Conservation (phyloP, 1,140 invertebrate genomes). For the Aphaenogaster rudis region DNA sequence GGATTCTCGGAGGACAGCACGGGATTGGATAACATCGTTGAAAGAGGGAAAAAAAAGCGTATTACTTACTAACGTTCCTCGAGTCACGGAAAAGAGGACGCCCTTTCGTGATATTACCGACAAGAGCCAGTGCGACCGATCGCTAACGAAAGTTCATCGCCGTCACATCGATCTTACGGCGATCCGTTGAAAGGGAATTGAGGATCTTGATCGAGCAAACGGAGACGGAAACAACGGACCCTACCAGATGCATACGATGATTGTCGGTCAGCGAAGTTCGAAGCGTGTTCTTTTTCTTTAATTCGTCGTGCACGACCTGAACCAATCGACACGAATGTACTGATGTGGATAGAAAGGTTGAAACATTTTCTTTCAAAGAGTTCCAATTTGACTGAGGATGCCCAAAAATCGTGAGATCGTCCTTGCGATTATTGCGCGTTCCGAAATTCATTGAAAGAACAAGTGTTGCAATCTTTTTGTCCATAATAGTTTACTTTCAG, state of each 20-base stretch:
- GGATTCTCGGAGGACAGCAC: conserved; percentile 41
- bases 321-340: not conserved
- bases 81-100: conserved; percentile 59
- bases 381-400: not conserved
- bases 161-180: conserved; percentile 56
- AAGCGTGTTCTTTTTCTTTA: not conserved
- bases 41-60: conserved; percentile 39
- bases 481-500: not conserved
- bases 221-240: conserved; percentile 39
- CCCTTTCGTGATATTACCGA: conserved; percentile 64
- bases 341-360: not conserved
- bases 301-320: not conserved
- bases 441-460: not conserved
- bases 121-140: conserved; percentile 39
- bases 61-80: conserved; percentile 55
- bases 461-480: conserved; percentile 22
- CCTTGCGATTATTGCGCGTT: not conserved
- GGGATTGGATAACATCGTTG: conserved; percentile 51
- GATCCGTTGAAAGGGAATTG: conserved; percentile 33
- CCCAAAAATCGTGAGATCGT: not conserved
- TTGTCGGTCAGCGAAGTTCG: not conserved
- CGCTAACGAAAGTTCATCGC: conserved; percentile 60
- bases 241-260: conserved; percentile 15
- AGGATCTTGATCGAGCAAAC: conserved; percentile 47
- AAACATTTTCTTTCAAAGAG: conserved; percentile 7